Evolutionary conservation across 2,797 vertebrate genomes (phyloP), one percentile per base, ranked within the genome.

Genomic region (Manis javanica): DNA sequence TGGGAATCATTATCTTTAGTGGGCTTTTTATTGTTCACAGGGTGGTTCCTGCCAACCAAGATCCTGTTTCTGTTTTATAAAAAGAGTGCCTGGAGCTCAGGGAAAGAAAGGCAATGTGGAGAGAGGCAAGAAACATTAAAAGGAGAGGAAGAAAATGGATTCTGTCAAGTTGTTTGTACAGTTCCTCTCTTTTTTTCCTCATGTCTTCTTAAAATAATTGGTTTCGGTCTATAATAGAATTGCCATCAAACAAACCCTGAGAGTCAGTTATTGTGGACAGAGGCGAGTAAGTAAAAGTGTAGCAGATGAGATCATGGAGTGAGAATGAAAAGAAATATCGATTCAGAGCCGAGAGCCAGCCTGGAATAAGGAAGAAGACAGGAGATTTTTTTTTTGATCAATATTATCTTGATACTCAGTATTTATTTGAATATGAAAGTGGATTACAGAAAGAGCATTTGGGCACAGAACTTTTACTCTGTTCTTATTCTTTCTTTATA

Each of bases 191-290:
- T 63, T 85, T 88, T 82, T 68, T 8, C 66, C 71, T 90, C 77
- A 59, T 90, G 63, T 96, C 68, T 94, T 95, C 86, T 96, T 96
- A 94, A 96, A 96, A 95, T 96, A 95, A 97, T 95, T 96, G 93
- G 68, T 72, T 95, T 94, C 78, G 68, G 37, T 46, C 88, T 59
- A 1, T 96, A 96, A 96, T 77, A 96, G 96, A 96, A 97, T 95
- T 90, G 21, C 59, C 29, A 1, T 95, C 90, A 95, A 90, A 95
- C 68, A 93, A 84, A 90, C 61, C 75, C 86, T 37, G 51, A 78
- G 81, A 91, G 59, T 94, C 11, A 0, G 86, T 96, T 96, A 37
- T 87, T 88, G 69, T 85, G 37, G 34, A 69, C 84, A 31, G 57
- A 94, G 55, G 68, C 75, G 83, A 95, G 90, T 94, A 93, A 92